phyloP scores from a whole-genome alignment of 2,888 invertebrate species.

The Zaprionus obscuricornis region DNA sequence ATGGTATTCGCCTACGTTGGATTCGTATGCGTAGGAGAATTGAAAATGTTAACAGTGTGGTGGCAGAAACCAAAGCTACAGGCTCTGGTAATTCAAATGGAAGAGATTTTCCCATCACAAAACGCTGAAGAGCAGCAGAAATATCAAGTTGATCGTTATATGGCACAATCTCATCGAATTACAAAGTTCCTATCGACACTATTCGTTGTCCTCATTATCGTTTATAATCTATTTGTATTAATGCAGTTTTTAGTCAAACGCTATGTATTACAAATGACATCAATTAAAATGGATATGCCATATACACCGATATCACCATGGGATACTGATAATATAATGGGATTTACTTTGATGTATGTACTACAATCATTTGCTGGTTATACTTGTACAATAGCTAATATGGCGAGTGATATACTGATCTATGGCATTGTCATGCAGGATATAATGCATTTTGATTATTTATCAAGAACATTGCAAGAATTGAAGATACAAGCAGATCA shows the following conservation, averaged over 20 bases:
- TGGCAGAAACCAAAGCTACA: conserved; percentile 48
- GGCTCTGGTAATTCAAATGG: conserved; percentile 49
- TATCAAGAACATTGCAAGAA: conserved; percentile 42
- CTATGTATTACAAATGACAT: conserved; percentile 27
- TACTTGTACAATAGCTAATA: conserved; percentile 63
- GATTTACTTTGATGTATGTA: conserved; percentile 59
- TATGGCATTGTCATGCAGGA: conserved; percentile 71
- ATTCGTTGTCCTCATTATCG: conserved; percentile 69
- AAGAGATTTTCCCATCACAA: conserved; percentile 52
- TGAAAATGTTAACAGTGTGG: conserved; percentile 65
- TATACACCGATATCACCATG: conserved; percentile 64
- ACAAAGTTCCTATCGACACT: conserved; percentile 60
- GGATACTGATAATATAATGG: conserved; percentile 50
- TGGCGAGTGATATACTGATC: conserved; percentile 75
- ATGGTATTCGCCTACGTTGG: conserved; percentile 67
- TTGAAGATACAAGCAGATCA: conserved; percentile 1
- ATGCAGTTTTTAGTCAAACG: conserved; percentile 47
- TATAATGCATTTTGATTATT: conserved; percentile 79
- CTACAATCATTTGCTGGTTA: conserved; percentile 64
- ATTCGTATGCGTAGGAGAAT: conserved; percentile 50
- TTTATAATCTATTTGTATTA: conserved; percentile 66
- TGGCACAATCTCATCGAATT: conserved; percentile 36
- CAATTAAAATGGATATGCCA: conserved; percentile 55
- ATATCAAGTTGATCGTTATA: conserved; percentile 42
- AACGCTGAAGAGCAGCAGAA: conserved; percentile 17